Evolutionary conservation across 1,140 invertebrate genomes (phyloP).

Genomic region (Brevipalpus yothersi): DNA sequence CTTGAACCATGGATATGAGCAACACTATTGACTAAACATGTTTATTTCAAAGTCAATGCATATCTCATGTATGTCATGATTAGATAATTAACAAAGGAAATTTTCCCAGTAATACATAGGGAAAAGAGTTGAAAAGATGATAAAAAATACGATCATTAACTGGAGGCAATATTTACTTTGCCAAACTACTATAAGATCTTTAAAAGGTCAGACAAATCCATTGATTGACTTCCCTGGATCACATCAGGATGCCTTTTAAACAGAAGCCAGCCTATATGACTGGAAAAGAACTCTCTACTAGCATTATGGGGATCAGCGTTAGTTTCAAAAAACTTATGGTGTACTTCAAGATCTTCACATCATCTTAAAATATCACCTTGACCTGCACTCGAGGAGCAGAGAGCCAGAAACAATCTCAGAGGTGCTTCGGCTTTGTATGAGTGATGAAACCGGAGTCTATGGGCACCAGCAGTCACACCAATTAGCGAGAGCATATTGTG

Average conservation of each 20-base stretch:
- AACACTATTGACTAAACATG: conserved; percentile 84
- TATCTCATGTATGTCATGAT: conserved; percentile 36
- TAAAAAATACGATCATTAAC: conserved; percentile 48
- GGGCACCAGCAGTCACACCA: conserved; percentile 19
- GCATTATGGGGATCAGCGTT: too few species aligned
- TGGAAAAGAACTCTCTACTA: conserved; percentile 3
- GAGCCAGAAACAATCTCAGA: conserved; percentile 20
- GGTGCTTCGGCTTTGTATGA: conserved; percentile 27
- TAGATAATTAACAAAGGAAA: conserved; percentile 51
- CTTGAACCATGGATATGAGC: conserved; percentile 72
- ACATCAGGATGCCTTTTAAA: conserved; percentile 45
- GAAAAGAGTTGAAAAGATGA: conserved; percentile 53
- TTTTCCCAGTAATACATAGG: conserved; percentile 57
- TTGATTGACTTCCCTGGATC: conserved; percentile 49
- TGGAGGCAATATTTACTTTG: conserved; percentile 44
- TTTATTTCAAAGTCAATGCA: conserved; percentile 54
- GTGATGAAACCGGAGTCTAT: conserved; percentile 28
- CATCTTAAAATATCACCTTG: conserved; percentile 23
- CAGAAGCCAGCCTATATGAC: neutral
- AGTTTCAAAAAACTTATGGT: conserved; percentile 19
- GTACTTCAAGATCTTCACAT: conserved; percentile 9
- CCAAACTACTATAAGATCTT: conserved; percentile 59
- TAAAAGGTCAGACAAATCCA: conserved; percentile 66
- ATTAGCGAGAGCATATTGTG: too few species aligned
- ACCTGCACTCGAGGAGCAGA: conserved; percentile 54